phyloP scores from a whole-genome alignment of 2,113 vertebrate genomes.

The Crotalus viridis region DNA sequence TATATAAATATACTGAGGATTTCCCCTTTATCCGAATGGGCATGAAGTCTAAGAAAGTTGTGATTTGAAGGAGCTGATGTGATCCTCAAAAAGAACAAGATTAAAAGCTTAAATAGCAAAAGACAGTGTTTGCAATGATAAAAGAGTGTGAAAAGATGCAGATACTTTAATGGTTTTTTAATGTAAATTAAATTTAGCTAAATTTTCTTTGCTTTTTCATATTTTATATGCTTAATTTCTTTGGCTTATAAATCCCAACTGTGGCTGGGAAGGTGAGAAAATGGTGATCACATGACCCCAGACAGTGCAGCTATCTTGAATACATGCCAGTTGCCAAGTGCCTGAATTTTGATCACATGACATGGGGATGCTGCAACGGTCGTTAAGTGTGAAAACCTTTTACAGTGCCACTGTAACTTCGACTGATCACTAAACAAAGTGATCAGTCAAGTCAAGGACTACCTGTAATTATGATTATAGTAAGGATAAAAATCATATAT shows the following conservation, averaged over 20 bases:
- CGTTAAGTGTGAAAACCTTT: not conserved
- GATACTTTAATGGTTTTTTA: not conserved
- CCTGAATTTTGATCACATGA: not conserved
- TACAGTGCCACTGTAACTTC: not conserved
- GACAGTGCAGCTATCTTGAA: not conserved
- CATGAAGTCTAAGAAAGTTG: not conserved
- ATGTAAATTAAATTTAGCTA: not conserved
- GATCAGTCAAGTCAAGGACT: not conserved
- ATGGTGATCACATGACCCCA: not conserved
- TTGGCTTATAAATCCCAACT: not conserved
- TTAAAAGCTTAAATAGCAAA: not conserved
- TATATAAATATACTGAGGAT: not conserved
- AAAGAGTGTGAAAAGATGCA: not conserved
- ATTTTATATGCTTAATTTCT: not conserved
- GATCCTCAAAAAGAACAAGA: not conserved
- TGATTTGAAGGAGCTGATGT: not conserved
- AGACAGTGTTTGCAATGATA: not conserved
- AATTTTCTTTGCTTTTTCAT: not conserved
- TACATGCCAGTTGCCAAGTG: not conserved
- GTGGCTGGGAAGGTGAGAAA: not conserved
- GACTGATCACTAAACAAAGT: not conserved
- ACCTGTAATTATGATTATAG: not conserved
- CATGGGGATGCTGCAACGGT: not conserved
- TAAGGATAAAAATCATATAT: not conserved
- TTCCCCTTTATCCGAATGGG: not conserved